Evolutionary conservation across 1,140 invertebrate genomes (phyloP).

Genomic region (Paraescarpia echinospica): DNA sequence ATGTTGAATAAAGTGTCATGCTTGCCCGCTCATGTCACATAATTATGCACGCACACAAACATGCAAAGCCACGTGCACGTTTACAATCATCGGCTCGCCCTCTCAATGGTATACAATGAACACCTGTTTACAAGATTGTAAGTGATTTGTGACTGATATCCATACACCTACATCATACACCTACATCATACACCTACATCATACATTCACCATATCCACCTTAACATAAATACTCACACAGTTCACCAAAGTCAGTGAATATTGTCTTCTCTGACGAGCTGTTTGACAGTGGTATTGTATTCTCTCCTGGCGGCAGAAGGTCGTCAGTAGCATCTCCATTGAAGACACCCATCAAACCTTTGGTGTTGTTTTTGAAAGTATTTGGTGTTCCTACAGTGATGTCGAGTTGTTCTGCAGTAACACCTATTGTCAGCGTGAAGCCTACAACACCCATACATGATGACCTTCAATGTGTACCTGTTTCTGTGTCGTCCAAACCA

Average conservation of each 20-base stretch:
- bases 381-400: background rate
- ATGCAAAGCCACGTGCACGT: background rate
- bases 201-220: background rate
- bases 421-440: background rate
- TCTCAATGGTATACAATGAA: background rate
- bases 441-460: background rate
- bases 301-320: background rate
- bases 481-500: background rate
- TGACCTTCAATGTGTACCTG: background rate
- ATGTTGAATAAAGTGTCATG: background rate
- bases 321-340: background rate
- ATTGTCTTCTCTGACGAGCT: background rate
- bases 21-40: background rate
- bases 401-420: background rate
- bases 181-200: background rate
- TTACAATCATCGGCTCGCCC: too few species aligned
- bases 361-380: background rate
- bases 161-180: background rate
- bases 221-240: background rate
- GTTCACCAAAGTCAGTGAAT: background rate
- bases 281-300: background rate
- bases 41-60: background rate
- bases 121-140: background rate
- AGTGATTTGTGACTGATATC: background rate
- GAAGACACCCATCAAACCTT: slow-evolving; percentile 4